phyloP scores from a whole-genome alignment of 2,797 vertebrate species.

The Eulemur rubriventer region DNA sequence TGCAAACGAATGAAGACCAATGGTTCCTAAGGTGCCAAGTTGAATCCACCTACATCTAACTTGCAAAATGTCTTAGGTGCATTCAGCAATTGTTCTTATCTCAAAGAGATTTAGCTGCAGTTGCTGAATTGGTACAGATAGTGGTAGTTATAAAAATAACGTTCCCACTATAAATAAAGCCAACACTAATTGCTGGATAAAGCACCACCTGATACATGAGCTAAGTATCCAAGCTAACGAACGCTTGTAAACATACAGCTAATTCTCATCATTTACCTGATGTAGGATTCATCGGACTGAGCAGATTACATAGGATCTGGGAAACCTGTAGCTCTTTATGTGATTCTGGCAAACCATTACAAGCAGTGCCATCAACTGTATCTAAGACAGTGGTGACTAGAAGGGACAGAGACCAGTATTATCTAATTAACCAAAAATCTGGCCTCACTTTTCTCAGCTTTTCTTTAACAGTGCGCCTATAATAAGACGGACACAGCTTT shows the following conservation, averaged over 20 bases:
- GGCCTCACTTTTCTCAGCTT: not conserved
- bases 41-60: not conserved
- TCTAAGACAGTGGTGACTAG: not conserved
- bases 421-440: not conserved
- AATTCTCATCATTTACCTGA: not conserved
- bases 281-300: not conserved
- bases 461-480: not conserved
- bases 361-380: not conserved
- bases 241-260: not conserved
- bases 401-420: accelerated
- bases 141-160: not conserved
- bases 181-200: not conserved
- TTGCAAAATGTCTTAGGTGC: not conserved
- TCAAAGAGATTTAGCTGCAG: not conserved
- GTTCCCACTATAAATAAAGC: not conserved
- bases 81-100: not conserved
- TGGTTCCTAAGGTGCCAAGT: not conserved
- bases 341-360: not conserved
- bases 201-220: not conserved
- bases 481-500: not conserved
- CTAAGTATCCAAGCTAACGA: not conserved
- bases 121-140: not conserved
- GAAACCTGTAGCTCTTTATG: not conserved
- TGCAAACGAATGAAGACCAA: not conserved
- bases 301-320: not conserved